These are phyloP conservation scores for Paedocypris micromegethes DNA, from an alignment of 2,797 vertebrate genomes.

Conservation along the genomic window DNA sequence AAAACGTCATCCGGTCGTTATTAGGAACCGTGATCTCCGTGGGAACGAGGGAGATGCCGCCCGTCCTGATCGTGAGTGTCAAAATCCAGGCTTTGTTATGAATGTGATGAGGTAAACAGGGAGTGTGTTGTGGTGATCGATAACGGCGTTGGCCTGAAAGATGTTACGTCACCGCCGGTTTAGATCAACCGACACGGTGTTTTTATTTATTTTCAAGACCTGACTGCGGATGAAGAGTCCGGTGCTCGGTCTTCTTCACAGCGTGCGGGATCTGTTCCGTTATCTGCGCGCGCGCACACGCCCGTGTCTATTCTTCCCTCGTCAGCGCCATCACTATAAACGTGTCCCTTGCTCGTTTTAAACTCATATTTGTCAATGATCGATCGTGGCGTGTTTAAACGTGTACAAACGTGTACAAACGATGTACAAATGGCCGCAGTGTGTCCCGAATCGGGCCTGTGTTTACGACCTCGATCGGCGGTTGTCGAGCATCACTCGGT, in stretches of 20 bases:
- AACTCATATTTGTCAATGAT: no score
- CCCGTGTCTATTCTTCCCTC: not conserved
- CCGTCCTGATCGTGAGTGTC: constrained; percentile 14
- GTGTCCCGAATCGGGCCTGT: no score
- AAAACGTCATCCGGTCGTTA: constrained; percentile 1
- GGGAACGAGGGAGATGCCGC: not conserved
- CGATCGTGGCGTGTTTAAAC: no score
- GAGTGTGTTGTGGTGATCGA: not conserved
- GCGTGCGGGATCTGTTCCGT: not conserved
- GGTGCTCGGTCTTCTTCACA: no score
- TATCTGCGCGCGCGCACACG: not conserved
- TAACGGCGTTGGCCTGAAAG: constrained; percentile 7
- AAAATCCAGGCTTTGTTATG: not conserved
- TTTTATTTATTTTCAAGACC: not conserved
- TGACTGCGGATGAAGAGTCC: no score
- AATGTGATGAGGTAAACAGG: not conserved
- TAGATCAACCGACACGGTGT: not conserved
- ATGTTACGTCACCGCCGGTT: constrained; percentile 14
- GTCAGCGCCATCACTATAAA: not conserved
- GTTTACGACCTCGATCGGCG: no score
- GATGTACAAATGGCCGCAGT: no score
- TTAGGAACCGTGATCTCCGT: constrained; percentile 3
- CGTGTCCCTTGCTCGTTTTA: not conserved
- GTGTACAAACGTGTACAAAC: no score
- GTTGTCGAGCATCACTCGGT: no score